Conservation (phyloP, 2,113 vertebrate species). For the Crotalus helleri region DNA sequence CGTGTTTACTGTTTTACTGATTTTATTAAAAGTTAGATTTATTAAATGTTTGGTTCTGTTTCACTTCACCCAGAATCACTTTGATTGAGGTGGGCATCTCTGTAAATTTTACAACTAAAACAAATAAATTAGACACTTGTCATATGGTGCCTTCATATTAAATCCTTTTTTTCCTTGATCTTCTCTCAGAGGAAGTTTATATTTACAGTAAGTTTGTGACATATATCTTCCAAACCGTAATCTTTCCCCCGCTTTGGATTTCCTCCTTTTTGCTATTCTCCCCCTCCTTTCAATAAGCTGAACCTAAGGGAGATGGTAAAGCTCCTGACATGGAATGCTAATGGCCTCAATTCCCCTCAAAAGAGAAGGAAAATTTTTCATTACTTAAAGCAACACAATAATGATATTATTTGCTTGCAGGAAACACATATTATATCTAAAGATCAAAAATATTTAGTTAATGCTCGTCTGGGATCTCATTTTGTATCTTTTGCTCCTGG, state of each 20-base stretch:
- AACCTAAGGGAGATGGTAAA: too few species aligned
- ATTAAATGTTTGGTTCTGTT: not conserved
- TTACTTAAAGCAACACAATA: too few species aligned
- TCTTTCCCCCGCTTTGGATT: not conserved
- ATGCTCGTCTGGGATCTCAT: too few species aligned
- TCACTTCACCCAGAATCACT: not conserved
- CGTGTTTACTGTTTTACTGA: not conserved
- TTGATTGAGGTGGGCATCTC: not conserved
- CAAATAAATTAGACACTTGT: conserved; percentile 38
- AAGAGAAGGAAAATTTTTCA: too few species aligned
- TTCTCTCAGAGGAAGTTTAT: not conserved
- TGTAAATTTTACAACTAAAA: not conserved
- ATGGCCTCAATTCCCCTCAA: too few species aligned
- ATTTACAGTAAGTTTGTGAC: not conserved
- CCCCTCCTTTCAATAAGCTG: not conserved
- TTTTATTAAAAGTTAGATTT: not conserved
- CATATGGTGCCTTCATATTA: conserved; percentile 49
- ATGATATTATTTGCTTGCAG: too few species aligned
- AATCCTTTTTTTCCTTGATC: not conserved
- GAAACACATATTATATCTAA: too few species aligned
- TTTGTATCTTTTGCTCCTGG: too few species aligned
- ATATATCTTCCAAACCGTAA: not conserved
- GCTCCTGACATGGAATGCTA: too few species aligned
- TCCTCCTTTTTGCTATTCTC: not conserved
- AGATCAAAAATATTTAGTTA: too few species aligned